A percentile compares a stretch with the other conserved stretches of the same genome.
Evolutionary conservation across 2,113 vertebrate genomes (phyloP).

Genomic region (Uria aalge): DNA sequence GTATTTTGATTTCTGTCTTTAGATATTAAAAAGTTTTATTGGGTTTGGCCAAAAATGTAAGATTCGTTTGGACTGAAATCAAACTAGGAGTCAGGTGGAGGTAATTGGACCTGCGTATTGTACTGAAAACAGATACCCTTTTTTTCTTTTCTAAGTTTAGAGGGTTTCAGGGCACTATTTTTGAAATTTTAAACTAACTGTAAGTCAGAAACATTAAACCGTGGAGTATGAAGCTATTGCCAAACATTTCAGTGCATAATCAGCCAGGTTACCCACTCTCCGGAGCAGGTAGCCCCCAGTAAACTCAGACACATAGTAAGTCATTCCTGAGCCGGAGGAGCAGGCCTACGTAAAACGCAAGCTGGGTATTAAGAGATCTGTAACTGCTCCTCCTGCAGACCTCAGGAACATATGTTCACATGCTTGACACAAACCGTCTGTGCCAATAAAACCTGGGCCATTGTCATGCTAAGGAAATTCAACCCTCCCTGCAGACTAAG

Average conservation of each 20-base stretch:
- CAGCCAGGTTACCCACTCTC: not conserved
- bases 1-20: not conserved
- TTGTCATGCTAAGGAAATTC: conserved; percentile 51
- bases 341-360: not conserved
- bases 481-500: conserved; percentile 14
- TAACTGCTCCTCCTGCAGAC: conserved; percentile 26
- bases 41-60: not conserved
- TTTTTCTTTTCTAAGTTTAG: not conserved
- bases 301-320: not conserved
- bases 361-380: conserved; percentile 11
- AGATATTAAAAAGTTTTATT: not conserved
- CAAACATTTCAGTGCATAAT: not conserved
- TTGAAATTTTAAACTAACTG: not conserved
- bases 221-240: not conserved
- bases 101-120: not conserved
- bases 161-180: not conserved
- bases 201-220: not conserved
- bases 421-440: conserved; percentile 46
- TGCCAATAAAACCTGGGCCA: conserved; percentile 34
- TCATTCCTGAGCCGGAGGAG: not conserved
- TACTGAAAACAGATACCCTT: rapidly evolving
- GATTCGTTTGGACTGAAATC: not conserved
- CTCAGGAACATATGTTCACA: conserved; percentile 38
- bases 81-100: not conserved
- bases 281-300: not conserved